Base-by-base conservation (phyloP, 2,797 vertebrate genomes). In the Fratercula arctica region DNA sequence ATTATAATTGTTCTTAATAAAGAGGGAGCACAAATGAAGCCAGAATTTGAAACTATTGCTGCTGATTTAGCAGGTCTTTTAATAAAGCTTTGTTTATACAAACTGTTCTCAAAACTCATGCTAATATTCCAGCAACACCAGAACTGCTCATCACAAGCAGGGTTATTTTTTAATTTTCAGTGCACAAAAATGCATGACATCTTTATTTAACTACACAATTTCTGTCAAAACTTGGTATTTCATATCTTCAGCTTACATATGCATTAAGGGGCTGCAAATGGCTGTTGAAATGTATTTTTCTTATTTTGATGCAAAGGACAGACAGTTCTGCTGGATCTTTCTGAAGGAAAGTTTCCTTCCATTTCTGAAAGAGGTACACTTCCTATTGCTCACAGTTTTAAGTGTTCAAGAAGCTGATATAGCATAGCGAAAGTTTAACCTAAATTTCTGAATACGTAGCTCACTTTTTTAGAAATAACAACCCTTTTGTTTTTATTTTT, bases 1-100 rank as follows among this genome's bases (percentile, higher is more conserved):
- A 94, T 96, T 96, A 94, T 95, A 94, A 97, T 96, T 93, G 93
- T 92, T 93, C 86, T 89, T 96, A 94, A 96, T 93, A 96, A 92
- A 94, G 84, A 83, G 23, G 60, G 73, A 92, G 72, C 82, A 89
- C 73, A 89, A 91, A 97, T 83, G 88, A 93, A 96, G 67, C 81
- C 72, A 85, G 76, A 93, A 93, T 89, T 85, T 89, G 91, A 87
- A 96, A 89, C 68, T 83, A 64, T 51, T 80, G 84, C 56, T 77
- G 75, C 69, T 75, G 78, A 85, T 94, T 86, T 93, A 81, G 85
- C 66, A 86, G 66, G 50, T 85, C 72, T 73, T 72, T 68, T 81
- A 72, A 75, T 35, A 89, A 89, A 89, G 35, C 61, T 89, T 89
- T 64, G n/a, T 80, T 86, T 77, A 28, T 26, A 70, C 89, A 94